Evolutionary conservation across 2,113 vertebrate species (phyloP), one percentile per base, ranked within the genome.

Genomic region (Vireo altiloquus): DNA sequence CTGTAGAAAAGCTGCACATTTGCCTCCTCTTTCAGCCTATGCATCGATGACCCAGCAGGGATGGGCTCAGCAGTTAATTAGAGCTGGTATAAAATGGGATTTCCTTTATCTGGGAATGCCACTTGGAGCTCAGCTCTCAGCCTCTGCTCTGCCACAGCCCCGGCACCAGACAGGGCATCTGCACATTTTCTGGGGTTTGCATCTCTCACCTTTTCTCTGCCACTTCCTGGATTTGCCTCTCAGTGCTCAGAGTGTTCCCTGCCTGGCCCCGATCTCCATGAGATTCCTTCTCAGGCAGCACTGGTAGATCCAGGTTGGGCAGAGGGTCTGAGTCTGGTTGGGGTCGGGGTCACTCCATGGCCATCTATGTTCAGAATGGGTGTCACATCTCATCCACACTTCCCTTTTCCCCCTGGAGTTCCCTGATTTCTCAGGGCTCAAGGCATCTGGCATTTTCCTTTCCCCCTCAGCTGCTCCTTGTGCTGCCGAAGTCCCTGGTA

Each of bases 231-330:
- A 11, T 87, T 81, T 52, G 18, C 66, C 33, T 63, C n/a, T 28
- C 2, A 2, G 16, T 53, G n/a, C 23, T 71, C 1, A 49, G 63
- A 13, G 30, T 27, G 75, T 66, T 40, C 18, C 14, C 31, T 39
- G 24, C 17, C 13, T 39, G 28, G 15, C 21, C 10, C 28, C 0
- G 0, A 2, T 12, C 50, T 33, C 30, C 3, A 4, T 56, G 83
- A 68, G 23, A 33, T 69, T 53, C 44, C 37, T 33, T 35, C 56
- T 60, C 3, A 1, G 33, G 33, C 21, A 13, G 53, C 8, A 28
- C 28, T 40, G 70, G 16, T 80, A 35, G 68, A 37, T 66, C 42
- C 74, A 25, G 57, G 6, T 52, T 21, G 56, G 49, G 28, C 59
- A 90, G 37, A 2, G 2, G 13, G 3, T 19, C 57, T 65, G 35